Conservation (phyloP, 2,113 vertebrate species). For the Loxodonta africana region DNA sequence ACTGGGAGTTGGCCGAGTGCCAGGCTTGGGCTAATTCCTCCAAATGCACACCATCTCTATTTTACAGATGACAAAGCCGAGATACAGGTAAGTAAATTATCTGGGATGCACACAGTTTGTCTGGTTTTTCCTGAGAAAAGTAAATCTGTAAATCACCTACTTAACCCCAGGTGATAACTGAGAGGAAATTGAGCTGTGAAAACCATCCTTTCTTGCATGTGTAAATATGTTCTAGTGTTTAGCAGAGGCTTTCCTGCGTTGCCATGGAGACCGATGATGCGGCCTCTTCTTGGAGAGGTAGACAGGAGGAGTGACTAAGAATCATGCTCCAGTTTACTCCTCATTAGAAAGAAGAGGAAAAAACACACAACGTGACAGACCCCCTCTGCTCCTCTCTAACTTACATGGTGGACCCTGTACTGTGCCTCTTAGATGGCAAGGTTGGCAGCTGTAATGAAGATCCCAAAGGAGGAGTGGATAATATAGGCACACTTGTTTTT, state of each 20-base stretch:
- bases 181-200: not conserved
- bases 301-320: not conserved
- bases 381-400: no score
- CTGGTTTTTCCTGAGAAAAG: not conserved
- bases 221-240: not conserved
- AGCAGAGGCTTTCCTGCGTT: not conserved
- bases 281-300: slow-evolving; percentile 1
- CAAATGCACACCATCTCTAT: accelerated
- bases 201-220: accelerated
- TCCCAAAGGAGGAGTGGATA: accelerated
- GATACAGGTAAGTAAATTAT: not conserved
- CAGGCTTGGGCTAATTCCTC: accelerated
- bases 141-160: not conserved
- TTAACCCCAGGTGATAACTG: not conserved
- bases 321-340: not conserved
- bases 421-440: accelerated
- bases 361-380: accelerated
- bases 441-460: not conserved
- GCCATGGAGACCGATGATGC: slow-evolving; percentile 50
- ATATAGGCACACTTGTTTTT: accelerated
- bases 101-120: accelerated
- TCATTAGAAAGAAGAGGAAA: not conserved
- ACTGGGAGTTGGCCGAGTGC: not conserved
- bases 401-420: accelerated
- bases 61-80: accelerated